A percentile compares a stretch with the other conserved stretches of the same genome.
These are phyloP conservation scores for Aramus guarauna DNA, from an alignment of 2,113 vertebrate species.

Conservation along the genomic window DNA sequence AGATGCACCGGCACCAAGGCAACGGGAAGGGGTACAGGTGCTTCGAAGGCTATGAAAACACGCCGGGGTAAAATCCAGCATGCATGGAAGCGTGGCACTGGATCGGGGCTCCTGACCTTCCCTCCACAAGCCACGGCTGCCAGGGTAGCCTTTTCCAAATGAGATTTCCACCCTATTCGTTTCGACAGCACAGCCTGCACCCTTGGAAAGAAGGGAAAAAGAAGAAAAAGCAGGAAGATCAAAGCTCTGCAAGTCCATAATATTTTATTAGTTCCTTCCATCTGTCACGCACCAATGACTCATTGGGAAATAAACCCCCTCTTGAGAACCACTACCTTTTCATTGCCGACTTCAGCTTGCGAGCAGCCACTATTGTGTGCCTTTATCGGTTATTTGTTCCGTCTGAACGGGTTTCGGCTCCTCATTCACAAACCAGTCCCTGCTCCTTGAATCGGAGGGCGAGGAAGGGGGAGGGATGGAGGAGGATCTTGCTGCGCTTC, in stretches of 20 bases:
- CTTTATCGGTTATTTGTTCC: constrained; percentile 26
- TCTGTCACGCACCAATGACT: constrained; percentile 13
- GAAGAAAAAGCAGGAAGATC: background rate
- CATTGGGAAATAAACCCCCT: constrained; percentile 17
- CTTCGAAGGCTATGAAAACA: background rate
- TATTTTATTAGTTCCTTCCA: constrained; percentile 56
- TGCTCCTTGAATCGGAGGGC: constrained; percentile 38
- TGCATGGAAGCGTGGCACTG: accelerated
- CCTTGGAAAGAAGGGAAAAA: background rate
- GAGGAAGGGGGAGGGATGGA: constrained; percentile 2
- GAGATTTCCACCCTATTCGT: constrained; percentile 11
- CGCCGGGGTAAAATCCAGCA: background rate
- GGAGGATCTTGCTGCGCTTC: background rate
- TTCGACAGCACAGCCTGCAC: background rate
- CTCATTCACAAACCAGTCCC: constrained; percentile 61
- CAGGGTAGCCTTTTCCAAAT: background rate
- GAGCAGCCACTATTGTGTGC: background rate
- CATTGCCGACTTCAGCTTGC: background rate
- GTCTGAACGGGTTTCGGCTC: constrained; percentile 1
- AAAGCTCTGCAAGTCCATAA: constrained; percentile 16
- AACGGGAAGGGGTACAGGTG: background rate
- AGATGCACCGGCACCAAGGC: background rate
- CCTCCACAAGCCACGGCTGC: background rate
- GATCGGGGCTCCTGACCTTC: background rate
- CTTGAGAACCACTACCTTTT: constrained; percentile 21